A percentile compares a stretch with the other conserved stretches of the same genome.
These are phyloP conservation scores for Anolis apletophallus DNA, from an alignment of 2,797 vertebrate species.

Conservation along the genomic window DNA sequence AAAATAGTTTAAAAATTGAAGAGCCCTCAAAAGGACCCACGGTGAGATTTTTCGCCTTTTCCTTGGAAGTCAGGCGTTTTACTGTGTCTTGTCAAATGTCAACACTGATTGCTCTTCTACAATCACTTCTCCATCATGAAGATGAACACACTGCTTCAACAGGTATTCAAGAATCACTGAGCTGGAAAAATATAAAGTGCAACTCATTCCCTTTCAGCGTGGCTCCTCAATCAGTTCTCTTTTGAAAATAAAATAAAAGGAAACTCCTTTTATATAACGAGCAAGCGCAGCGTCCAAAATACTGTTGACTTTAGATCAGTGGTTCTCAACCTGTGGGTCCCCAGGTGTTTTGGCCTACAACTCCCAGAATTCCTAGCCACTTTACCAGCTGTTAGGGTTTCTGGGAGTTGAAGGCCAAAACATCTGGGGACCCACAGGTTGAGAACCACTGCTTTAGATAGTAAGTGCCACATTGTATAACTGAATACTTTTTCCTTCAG, in stretches of 20 bases:
- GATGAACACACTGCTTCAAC: neutral
- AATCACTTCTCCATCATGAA: neutral
- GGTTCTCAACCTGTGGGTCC: too few species aligned
- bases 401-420: too few species aligned
- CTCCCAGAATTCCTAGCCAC: too few species aligned
- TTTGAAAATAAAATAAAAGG: neutral
- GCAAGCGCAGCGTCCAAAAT: neutral
- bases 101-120: neutral
- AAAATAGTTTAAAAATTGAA: neutral
- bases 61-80: neutral
- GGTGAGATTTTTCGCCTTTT: neutral
- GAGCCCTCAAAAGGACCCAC: neutral
- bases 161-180: neutral
- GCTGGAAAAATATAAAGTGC: neutral
- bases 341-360: too few species aligned
- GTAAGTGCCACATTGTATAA: neutral
- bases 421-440: too few species aligned
- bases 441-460: too few species aligned
- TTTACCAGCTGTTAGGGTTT: too few species aligned
- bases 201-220: neutral
- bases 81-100: neutral
- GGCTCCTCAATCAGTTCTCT: too few species aligned
- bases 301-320: too few species aligned
- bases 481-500: too few species aligned
- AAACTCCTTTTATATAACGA: neutral